Evolutionary conservation across 2,113 vertebrate genomes (phyloP), one percentile per base, ranked within the genome.

Genomic region (Dascyllus trimaculatus): DNA sequence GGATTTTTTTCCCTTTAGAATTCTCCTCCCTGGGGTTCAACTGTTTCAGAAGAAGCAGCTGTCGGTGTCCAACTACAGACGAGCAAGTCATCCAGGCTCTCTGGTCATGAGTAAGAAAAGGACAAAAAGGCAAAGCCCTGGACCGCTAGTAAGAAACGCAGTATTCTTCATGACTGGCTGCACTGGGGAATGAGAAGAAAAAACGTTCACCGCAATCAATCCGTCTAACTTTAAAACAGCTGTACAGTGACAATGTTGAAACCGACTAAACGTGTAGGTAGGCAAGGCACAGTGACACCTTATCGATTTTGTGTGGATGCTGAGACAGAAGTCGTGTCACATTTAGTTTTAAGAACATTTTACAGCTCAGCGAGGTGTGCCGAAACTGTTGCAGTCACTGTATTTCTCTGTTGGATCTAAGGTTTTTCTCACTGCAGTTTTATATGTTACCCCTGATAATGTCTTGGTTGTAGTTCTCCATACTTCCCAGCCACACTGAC

Each of bases 311-410:
- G 46, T 43, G 63, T 43, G 61, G n/a, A 43, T 29, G 18, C 8
- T 52, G 35, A 53, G 32, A 53, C 10, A 48, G n/a, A 46, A 54
- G 48, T 15, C 10, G 4, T 62, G 66, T 70, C 49, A 24, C 25
- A 18, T 62, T 69, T 69, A 7, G 46, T 25, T 67, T 25, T 9
- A 29, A 40, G 14, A 64, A 14, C 24, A 35, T 72, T 53, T 65
- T 45, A 66, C n/a, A 52, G 53, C 63, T 35, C 77, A 53, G 5
- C 35, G 15, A 54, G 38, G 25, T 67, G 46, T 71, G 54, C 11
- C 17, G 7, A 43, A 52, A 21, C 21, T 48, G 10, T 32, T 57
- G 51, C n/a, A 25, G 9, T 40, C 35, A 18, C 5, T 51, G 43
- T 1, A n/a, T 26, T 29, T 32, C 32, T 51, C 11, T 22, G 15